Evolutionary conservation across 2,797 vertebrate genomes (phyloP).

Genomic region (Rhinella marina): DNA sequence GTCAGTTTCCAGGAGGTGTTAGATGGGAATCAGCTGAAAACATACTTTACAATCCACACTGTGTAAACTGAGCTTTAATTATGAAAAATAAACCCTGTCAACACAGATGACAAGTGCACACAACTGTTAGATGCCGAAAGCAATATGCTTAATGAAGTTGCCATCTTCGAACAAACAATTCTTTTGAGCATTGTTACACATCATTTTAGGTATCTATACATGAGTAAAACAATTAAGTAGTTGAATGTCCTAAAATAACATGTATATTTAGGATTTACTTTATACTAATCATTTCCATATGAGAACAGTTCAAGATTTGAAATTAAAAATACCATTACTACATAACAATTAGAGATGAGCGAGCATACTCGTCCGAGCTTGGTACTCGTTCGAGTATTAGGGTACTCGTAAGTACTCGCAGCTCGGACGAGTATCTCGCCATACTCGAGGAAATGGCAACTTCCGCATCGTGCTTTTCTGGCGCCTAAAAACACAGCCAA

Average conservation of each 20-base stretch:
- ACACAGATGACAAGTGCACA: conserved; percentile 44
- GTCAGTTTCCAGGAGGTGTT: conserved; percentile 37
- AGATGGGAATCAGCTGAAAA: conserved; percentile 43
- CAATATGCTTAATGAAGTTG: conserved; percentile 49
- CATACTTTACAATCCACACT: conserved; percentile 36
- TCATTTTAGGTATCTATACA: conserved; percentile 15
- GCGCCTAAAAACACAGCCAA: no score
- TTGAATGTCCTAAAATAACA: background rate
- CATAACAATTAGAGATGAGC: no score
- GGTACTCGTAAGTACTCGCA: no score
- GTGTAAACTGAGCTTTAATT: conserved; percentile 53
- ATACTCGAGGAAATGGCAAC: no score
- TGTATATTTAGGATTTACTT: background rate
- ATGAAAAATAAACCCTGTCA: conserved; percentile 56
- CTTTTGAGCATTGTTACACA: conserved; percentile 28
- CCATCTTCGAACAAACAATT: conserved; percentile 49
- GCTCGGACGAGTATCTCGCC: no score
- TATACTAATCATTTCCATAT: background rate
- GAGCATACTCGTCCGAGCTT: no score
- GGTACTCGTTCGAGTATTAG: no score
- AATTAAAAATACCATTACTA: background rate
- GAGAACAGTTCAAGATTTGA: background rate
- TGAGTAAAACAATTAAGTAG: background rate
- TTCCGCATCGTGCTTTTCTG: no score
- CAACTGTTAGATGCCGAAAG: conserved; percentile 38